Base-by-base conservation (phyloP, 2,797 vertebrate genomes). In the Glyptemys insculpta region DNA sequence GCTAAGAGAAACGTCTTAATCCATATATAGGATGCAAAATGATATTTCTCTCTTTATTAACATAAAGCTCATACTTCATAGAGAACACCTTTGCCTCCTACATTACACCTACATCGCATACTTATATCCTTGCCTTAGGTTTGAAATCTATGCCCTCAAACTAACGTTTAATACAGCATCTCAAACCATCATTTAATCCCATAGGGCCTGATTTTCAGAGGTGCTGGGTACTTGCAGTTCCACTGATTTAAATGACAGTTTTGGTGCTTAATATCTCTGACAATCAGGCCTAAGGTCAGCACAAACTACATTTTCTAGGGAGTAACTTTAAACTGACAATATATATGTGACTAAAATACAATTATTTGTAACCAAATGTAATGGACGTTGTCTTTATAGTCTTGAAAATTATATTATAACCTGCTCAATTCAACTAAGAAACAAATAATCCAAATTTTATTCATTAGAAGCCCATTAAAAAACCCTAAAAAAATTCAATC, bases 401-500 rank as follows among this genome's bases (percentile, higher is more conserved):
- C 68, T 78, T 78, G 74, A 78, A 27, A 49, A 78, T 47, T 47
- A 14, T 78, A 49, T 18, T 78, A 21, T 81, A 93, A 62, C 0
- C 11, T 88, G 37, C 19, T 93, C 15, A n/a, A 47, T 86, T 89
- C 81, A 88, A 57, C 88, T 91, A 41, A 37, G 79, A 34, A 88
- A 68, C 49, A 80, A 74, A 37, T 92, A 93, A 91, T 92, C 74
- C 31, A 79, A 6, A 6, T 53, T 47, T 81, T 95, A 68, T 91
- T 57, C 9, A 50, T 53, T 79, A 79, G 79, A 94, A 86, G 8
- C 2, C 37, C 21, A 49, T 90, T 84, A 92, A 95, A 85, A 95
- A 85, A 91, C 44, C 49, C 27, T n/a, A 79, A 79, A 62, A 88
- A 86, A 89, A 85, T 85, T 0, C 19, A 37, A 19, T 68, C 52